phyloP scores from a whole-genome alignment of 2,113 vertebrate genomes.

The Lampris incognitus region DNA sequence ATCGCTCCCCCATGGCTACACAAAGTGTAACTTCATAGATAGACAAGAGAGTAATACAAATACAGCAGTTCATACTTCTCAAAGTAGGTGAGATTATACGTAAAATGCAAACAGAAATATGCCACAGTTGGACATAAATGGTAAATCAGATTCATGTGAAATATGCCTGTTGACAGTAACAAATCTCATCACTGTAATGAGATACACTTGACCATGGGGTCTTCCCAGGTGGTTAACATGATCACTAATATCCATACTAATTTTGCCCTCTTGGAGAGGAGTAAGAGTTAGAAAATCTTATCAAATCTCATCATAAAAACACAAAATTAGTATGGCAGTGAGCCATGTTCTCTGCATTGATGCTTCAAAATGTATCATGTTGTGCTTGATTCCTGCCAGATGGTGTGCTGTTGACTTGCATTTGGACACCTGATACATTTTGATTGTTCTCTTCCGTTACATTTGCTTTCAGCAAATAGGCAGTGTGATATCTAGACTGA shows the following conservation, averaged over 20 bases:
- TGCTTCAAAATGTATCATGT: conserved; percentile 92
- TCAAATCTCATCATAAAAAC: conserved; percentile 38
- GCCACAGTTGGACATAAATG: neutral
- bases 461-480: conserved; percentile 80
- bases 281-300: conserved; percentile 45
- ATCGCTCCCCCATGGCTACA: conserved; percentile 92
- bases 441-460: conserved; percentile 69
- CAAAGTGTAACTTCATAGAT: conserved; percentile 79
- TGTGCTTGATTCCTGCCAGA: conserved; percentile 60
- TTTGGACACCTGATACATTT: conserved; percentile 84
- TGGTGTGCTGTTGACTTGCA: conserved; percentile 61
- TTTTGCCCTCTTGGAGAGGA: conserved; percentile 82
- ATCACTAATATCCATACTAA: conserved; percentile 84
- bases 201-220: conserved; percentile 90
- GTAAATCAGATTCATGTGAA: neutral
- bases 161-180: neutral
- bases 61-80: too few relatives aligned
- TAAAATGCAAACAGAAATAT: neutral
- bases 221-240: conserved; percentile 87
- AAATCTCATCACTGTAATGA: conserved; percentile 50
- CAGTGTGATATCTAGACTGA: conserved; percentile 81
- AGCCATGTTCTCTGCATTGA: conserved; percentile 89
- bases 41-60: neutral
- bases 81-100: neutral
- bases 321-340: conserved; percentile 86